These are phyloP conservation scores for Acleris emargana DNA, from an alignment of 2,888 invertebrate species.

Conservation along the genomic window DNA sequence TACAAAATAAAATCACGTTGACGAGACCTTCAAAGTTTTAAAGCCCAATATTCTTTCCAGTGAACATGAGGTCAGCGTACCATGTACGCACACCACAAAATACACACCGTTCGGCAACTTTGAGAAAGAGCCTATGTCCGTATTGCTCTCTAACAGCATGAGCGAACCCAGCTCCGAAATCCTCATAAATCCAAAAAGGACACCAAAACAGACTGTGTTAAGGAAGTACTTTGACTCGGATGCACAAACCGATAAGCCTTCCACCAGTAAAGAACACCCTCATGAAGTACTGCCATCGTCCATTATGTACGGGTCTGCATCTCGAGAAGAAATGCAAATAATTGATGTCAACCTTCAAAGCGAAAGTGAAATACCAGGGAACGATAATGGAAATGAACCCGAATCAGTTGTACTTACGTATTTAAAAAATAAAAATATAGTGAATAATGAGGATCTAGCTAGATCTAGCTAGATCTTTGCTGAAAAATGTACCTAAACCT, in stretches of 20 bases:
- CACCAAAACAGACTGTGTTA: slow-evolving; percentile 41
- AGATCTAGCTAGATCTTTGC: too few relatives aligned
- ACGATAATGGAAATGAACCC: slow-evolving; percentile 48
- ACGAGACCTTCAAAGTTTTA: slow-evolving; percentile 48
- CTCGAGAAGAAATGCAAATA: slow-evolving; percentile 56
- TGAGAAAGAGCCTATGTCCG: slow-evolving; percentile 55
- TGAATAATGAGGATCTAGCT: slow-evolving; percentile 48
- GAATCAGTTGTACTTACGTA: slow-evolving; percentile 62
- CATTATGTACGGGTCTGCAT: slow-evolving; percentile 47
- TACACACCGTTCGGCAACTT: slow-evolving; percentile 41
- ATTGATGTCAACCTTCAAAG: slow-evolving; percentile 59
- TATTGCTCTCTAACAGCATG: slow-evolving; percentile 54
- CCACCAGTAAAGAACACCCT: slow-evolving; percentile 52
- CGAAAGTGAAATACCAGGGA: slow-evolving; percentile 52
- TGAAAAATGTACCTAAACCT: slow-evolving; percentile 62
- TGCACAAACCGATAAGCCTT: slow-evolving; percentile 49
- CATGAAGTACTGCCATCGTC: slow-evolving; percentile 25
- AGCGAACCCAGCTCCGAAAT: slow-evolving; percentile 57
- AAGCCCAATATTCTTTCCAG: slow-evolving; percentile 62
- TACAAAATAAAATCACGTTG: slow-evolving; percentile 42
- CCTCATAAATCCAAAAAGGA: slow-evolving; percentile 45
- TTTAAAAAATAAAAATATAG: slow-evolving; percentile 53
- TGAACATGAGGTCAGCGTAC: slow-evolving; percentile 54
- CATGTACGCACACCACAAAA: slow-evolving; percentile 46
- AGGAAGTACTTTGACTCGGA: slow-evolving; percentile 47